phyloP scores from a whole-genome alignment of 2,888 invertebrate species.

The Tortrix viridana region DNA sequence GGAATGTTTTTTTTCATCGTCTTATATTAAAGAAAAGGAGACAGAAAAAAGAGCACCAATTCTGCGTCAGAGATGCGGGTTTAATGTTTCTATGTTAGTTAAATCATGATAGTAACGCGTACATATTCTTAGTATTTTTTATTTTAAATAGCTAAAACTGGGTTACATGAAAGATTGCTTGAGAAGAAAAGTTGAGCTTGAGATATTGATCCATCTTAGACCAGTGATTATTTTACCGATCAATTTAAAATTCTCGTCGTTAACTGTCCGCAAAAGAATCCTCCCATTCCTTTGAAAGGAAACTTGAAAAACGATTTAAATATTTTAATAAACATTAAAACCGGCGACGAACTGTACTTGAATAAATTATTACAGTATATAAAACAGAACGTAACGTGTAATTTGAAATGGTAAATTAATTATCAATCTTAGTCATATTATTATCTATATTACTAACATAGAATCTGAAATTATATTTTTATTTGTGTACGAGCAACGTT shows the following conservation, averaged over 20 bases:
- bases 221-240: slow-evolving; percentile 7
- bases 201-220: background rate
- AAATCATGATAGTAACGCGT: too few species aligned
- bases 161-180: too few species aligned
- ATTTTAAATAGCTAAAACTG: too few species aligned
- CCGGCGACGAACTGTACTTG: slow-evolving; percentile 12
- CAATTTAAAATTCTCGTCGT: slow-evolving; percentile 10
- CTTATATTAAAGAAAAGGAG: too few species aligned
- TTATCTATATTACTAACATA: background rate
- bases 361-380: slow-evolving; percentile 13
- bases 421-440: background rate
- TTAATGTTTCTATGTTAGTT: too few species aligned
- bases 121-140: too few species aligned
- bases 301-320: slow-evolving; percentile 21
- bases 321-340: slow-evolving; percentile 22
- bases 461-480: too few species aligned
- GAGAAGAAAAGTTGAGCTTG: background rate
- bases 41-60: too few species aligned
- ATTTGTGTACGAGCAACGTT: too few species aligned
- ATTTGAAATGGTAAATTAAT: background rate
- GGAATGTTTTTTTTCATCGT: too few species aligned
- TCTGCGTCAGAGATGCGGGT: too few species aligned
- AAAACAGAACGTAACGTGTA: background rate
- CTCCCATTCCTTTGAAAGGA: slow-evolving; percentile 23
- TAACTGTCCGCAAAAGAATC: slow-evolving; percentile 2